Conservation (phyloP, 2,113 vertebrate genomes). For the Rhinolophus sinicus region DNA sequence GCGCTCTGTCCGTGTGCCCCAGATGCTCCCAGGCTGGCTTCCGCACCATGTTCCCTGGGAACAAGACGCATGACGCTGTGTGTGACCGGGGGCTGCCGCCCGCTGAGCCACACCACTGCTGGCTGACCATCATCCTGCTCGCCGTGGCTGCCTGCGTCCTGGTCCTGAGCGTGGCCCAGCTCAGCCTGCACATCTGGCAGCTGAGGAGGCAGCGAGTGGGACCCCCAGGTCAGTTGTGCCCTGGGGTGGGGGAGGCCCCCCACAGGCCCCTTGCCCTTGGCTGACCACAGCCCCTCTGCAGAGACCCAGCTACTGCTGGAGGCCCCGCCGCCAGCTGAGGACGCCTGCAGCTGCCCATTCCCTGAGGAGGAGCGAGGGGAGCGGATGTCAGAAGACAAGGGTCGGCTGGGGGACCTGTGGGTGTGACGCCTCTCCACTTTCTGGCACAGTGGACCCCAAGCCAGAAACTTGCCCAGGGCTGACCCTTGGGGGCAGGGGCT, state of each 20-base stretch:
- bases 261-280: fast-evolving
- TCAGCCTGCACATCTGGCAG: constrained; percentile 81
- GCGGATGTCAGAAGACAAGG: not conserved
- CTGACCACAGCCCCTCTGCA: constrained; percentile 38
- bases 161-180: constrained; percentile 67
- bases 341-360: constrained; percentile 84
- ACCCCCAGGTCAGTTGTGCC: constrained; percentile 65
- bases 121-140: not conserved
- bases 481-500: not conserved
- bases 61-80: constrained; percentile 76
- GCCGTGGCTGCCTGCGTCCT: constrained; percentile 66
- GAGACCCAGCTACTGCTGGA: constrained; percentile 45
- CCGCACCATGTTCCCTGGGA: constrained; percentile 72
- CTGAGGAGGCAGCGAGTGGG: constrained; percentile 48
- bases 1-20: not conserved
- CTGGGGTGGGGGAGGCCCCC: not conserved
- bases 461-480: not conserved
- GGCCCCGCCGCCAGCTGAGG: not conserved
- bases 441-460: too few species aligned
- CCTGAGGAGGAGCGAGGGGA: constrained; percentile 86
- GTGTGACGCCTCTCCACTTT: not conserved
- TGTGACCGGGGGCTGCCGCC: not conserved
- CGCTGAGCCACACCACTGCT: not conserved
- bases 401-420: not conserved
- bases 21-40: constrained; percentile 80